Percentiles rank a stretch among this genome's conserved stretches.
These are phyloP conservation scores for Drosophila nr. medialis DNA, from an alignment of 2,888 invertebrate species.

Conservation along the genomic window DNA sequence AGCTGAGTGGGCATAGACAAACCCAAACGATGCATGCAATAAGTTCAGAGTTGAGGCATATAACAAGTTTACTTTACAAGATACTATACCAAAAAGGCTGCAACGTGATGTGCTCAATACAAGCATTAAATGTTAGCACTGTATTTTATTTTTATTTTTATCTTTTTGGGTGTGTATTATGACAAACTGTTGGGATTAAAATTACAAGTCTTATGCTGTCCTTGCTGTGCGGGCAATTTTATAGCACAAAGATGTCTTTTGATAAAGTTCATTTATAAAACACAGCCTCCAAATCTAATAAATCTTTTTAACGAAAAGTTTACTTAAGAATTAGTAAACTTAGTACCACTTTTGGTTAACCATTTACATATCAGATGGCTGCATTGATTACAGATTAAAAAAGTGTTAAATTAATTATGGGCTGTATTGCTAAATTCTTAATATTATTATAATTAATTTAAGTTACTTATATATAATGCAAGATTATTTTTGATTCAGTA, in stretches of 20 bases:
- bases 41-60: slow-evolving; percentile 57
- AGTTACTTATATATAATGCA: neutral
- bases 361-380: neutral
- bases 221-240: neutral
- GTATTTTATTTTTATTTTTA: neutral
- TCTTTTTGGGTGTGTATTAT: neutral
- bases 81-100: slow-evolving; percentile 22
- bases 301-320: neutral
- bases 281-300: neutral
- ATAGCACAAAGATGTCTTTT: neutral
- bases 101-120: slow-evolving; percentile 31
- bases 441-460: neutral
- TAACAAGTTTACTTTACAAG: slow-evolving; percentile 50
- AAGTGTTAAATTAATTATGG: neutral
- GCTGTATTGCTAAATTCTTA: neutral
- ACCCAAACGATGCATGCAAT: slow-evolving; percentile 43
- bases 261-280: neutral
- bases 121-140: slow-evolving; percentile 11
- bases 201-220: neutral
- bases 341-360: neutral
- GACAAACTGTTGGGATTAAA: neutral
- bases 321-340: neutral
- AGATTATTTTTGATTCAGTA: neutral
- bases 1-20: slow-evolving; percentile 51
- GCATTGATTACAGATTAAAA: neutral